Evolutionary conservation across 2,888 invertebrate species (phyloP).

Genomic region (Microctonus hyperodae): DNA sequence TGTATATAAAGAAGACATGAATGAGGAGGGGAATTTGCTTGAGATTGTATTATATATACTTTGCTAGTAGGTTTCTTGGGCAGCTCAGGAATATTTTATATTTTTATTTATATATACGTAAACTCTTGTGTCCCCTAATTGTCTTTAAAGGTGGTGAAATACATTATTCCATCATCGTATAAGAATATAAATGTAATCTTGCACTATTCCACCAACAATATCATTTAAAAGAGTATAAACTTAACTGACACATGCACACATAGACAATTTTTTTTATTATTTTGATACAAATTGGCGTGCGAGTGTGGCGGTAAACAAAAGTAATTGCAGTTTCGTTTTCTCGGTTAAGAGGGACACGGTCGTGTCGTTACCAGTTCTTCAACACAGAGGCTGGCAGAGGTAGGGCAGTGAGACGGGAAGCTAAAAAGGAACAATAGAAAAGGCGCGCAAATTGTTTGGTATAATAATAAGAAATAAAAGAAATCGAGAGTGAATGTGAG

Average conservation of each 20-base stretch:
- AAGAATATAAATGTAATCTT: neutral
- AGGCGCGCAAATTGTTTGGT: conserved; percentile 4
- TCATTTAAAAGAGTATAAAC: neutral
- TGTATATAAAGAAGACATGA: neutral
- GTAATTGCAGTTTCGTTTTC: conserved; percentile 47
- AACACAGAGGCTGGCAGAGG: neutral
- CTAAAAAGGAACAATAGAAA: conserved; percentile 23
- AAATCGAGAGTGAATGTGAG: conserved; percentile 2
- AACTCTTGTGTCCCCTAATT: conserved; percentile 37
- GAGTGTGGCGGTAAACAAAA: conserved; percentile 41
- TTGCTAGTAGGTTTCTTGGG: conserved; percentile 45
- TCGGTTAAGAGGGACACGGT: conserved; percentile 47
- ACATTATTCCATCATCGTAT: conserved; percentile 45
- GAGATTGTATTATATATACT: too few relatives aligned
- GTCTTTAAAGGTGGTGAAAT: conserved; percentile 57
- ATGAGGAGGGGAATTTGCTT: too few relatives aligned
- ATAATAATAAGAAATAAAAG: conserved; percentile 2
- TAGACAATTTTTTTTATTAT: neutral
- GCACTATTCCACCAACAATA: neutral
- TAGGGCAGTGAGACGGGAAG: neutral
- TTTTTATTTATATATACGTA: too few relatives aligned
- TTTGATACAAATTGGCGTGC: conserved; percentile 42
- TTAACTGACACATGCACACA: neutral
- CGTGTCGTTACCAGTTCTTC: conserved; percentile 38
- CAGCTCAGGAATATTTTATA: too few relatives aligned